phyloP scores from a whole-genome alignment of 2,888 invertebrate genomes.

The Drosophila pseudotakahashii region DNA sequence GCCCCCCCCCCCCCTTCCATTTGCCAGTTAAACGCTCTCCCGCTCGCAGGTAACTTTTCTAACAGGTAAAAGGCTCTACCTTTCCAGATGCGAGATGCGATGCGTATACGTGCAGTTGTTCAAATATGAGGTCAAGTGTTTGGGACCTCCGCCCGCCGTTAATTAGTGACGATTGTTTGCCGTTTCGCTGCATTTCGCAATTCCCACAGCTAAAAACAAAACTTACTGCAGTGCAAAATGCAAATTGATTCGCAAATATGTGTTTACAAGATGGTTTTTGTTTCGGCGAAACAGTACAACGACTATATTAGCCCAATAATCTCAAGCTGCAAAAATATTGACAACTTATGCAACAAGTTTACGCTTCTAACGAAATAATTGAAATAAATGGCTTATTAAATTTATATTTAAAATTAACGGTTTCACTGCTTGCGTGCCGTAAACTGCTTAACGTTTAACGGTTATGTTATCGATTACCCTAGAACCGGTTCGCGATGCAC shows the following conservation, averaged over 20 bases:
- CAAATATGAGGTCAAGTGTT: slow-evolving; percentile 79
- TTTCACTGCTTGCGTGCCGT: no score
- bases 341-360: no score
- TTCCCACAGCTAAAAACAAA: slow-evolving; percentile 36
- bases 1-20: not conserved
- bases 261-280: not conserved
- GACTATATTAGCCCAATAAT: no score
- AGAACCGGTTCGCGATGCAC: no score
- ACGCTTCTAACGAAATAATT: no score
- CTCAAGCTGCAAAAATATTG: no score
- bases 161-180: slow-evolving; percentile 68
- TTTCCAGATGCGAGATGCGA: slow-evolving; percentile 5
- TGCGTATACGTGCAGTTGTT: slow-evolving; percentile 51
- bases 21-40: not conserved
- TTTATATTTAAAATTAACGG: no score
- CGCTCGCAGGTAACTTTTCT: slow-evolving; percentile 51
- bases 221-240: not conserved
- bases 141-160: slow-evolving; percentile 55
- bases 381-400: no score
- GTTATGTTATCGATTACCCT: no score
- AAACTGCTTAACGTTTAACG: no score
- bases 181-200: slow-evolving; percentile 58
- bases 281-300: not conserved
- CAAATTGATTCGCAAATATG: not conserved
- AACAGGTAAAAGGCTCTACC: slow-evolving; percentile 67